Conservation (phyloP, 2,888 invertebrate species). For the Nomada ruficornis region DNA sequence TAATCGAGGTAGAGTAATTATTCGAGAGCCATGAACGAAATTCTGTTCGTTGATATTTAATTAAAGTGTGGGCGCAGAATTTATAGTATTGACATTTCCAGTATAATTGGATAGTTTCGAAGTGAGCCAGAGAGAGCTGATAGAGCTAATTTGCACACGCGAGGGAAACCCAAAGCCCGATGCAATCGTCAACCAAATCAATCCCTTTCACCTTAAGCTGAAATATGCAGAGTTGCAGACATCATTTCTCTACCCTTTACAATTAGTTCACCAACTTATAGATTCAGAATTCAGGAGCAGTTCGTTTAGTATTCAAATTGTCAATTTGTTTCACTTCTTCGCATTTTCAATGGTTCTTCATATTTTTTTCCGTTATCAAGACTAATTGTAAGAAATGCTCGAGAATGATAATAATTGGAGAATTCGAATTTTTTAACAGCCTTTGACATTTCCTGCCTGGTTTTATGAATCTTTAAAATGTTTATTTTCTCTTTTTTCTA, state of each 20-base stretch:
- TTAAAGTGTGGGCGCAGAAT: constrained; percentile 24
- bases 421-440: not conserved
- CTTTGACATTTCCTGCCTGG: not conserved
- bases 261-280: not conserved
- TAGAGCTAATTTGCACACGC: constrained; percentile 21
- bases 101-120: constrained; percentile 17
- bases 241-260: not conserved
- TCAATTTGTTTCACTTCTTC: not conserved
- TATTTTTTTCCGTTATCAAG: too few species aligned
- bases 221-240: constrained; percentile 3
- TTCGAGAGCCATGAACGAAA: constrained; percentile 1
- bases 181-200: constrained; percentile 26
- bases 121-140: constrained; percentile 11
- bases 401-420: not conserved
- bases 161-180: constrained; percentile 16
- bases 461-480: too few species aligned
- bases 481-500: not conserved
- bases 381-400: not conserved
- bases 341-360: not conserved
- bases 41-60: constrained; percentile 24
- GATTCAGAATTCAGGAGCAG: not conserved
- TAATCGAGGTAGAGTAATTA: not conserved
- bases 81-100: constrained; percentile 12
- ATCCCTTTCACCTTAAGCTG: constrained; percentile 13
- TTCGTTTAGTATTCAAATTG: not conserved